Base-by-base conservation (phyloP, 2,113 vertebrate genomes). In the Pluvialis apricaria region DNA sequence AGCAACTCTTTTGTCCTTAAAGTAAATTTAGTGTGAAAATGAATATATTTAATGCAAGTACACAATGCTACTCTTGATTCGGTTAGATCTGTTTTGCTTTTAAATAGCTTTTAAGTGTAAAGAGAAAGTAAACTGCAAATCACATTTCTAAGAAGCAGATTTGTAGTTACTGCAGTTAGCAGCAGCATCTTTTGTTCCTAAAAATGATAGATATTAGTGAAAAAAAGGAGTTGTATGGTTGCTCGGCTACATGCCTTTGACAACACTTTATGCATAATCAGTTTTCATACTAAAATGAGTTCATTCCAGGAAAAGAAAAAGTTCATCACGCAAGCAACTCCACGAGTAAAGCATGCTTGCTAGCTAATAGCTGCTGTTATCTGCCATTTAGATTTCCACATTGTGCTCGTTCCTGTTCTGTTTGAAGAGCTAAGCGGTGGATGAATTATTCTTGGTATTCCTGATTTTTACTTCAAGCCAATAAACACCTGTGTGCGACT, bases 401-500 rank as follows among this genome's bases (percentile, higher is more conserved):
- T 38, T 78, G 90, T 31, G 71, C 79, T 96, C 51, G 1, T 90
- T 90, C 75, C 75, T 91, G 28, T 76, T 77, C 55, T 75, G 57
- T 69, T 55, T 55, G 85, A 96, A 86, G 29, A 94, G 76, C 93
- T 90, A 90, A 90, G 82, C 55, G 64, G 71, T 66, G 55, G 85
- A 95, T 90, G 90, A 90, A 88, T 93, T 93, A 90, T 95, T 94
- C 91, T 52, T 55, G 62, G 77, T 92, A 92, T 96, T 91, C 77
- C 89, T 57, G 91, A 91, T 71, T 94, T 95, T 87, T 84, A 87
- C 89, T 94, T 96, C 81, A 84, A 96, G 86, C 94, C 92, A 96
- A 96, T 93, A 95, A 97, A 92, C 95, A 97, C 94, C 92, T 97
- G 83, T 89, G 96, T 58, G 89, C 0, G 4, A 89, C 90, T n/a